Conservation (phyloP, 2,797 vertebrate genomes). For the Cryptoprocta ferox region DNA sequence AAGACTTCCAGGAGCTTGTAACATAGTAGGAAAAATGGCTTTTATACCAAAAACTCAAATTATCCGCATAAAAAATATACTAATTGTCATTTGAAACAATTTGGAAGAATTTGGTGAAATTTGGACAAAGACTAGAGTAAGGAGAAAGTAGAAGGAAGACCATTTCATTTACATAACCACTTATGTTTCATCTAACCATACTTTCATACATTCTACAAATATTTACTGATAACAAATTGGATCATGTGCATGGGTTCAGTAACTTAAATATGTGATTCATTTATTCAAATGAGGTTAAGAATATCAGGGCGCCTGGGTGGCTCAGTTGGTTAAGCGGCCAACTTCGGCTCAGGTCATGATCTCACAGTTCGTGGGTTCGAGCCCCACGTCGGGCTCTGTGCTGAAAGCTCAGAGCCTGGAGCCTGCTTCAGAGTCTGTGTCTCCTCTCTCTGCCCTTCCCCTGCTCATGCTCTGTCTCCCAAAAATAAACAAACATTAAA, state of each 20-base stretch:
- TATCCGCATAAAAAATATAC: neutral
- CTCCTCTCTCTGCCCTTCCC: too few relatives aligned
- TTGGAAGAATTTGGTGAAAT: conserved; percentile 9
- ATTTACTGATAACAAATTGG: conserved; percentile 40
- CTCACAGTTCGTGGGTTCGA: too few relatives aligned
- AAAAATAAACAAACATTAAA: too few relatives aligned
- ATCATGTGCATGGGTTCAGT: neutral
- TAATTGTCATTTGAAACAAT: neutral
- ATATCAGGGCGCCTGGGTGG: too few relatives aligned
- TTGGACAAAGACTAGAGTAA: neutral
- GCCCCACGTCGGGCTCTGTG: too few relatives aligned
- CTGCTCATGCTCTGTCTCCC: too few relatives aligned
- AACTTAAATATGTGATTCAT: conserved; percentile 34
- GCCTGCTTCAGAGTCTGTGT: too few relatives aligned
- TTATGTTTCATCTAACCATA: conserved; percentile 28
- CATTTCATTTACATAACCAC: neutral
- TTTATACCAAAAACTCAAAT: neutral
- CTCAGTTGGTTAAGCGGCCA: too few relatives aligned
- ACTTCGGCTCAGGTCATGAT: too few relatives aligned
- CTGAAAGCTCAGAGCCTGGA: too few relatives aligned
- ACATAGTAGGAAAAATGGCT: conserved; percentile 12
- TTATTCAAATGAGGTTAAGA: conserved; percentile 20
- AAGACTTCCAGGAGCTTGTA: conserved; percentile 34
- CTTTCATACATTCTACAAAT: conserved; percentile 3
- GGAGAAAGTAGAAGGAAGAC: conserved; percentile 11